Base-by-base conservation (phyloP, 64 coral and sea anemone genomes). In the Stylophora pistillata region DNA sequence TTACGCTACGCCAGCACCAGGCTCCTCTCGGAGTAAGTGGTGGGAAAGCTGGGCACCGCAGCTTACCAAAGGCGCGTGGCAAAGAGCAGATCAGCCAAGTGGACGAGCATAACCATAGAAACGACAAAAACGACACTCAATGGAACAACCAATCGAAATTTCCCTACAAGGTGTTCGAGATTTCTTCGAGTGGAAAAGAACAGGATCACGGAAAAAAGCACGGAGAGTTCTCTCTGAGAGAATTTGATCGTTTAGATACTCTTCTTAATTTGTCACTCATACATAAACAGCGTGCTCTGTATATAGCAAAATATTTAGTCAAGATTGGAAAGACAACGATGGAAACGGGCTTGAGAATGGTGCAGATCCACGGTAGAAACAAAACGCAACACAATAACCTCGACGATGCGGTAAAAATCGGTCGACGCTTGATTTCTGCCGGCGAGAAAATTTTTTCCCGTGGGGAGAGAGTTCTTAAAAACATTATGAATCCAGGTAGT, bases 1-100 rank as follows among this genome's bases (percentile, higher is more conserved):
- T 99, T 99, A 99, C 93, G 97, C 97, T 99, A 99, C 79, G 90
- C 68, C 87, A 88, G 70, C 81, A 89, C 70, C 93, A 99, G 91
- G 84, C 93, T n/a, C 97, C 97, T 86, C 97, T 93, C 88, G 97
- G 94, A 95, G 79, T 76, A 34, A 0, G 30, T 18, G 69, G 27
- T 9, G 41, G 56, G 15, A 86, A n/a, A 17, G 23, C 78, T 68
- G 16, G 20, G n/a, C 27, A 73, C 52, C 53, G 71, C 28, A 57
- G 53, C 10, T 15, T 57, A 12, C 26, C 47, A 10, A 13, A 78
- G 57, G 15, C 70, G 64, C 7, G 23, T 58, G 20, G 30, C 37
- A 15, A 33, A 37, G 47, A 90, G 29, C 74, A 41, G 15, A 30
- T 15, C 9, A 6, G 26, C 10, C 31, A 60, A 74, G 53, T n/a